A percentile compares a stretch with the other conserved stretches of the same genome.
phyloP scores from a whole-genome alignment of 2,113 vertebrate genomes.

The Sterna hirundo region DNA sequence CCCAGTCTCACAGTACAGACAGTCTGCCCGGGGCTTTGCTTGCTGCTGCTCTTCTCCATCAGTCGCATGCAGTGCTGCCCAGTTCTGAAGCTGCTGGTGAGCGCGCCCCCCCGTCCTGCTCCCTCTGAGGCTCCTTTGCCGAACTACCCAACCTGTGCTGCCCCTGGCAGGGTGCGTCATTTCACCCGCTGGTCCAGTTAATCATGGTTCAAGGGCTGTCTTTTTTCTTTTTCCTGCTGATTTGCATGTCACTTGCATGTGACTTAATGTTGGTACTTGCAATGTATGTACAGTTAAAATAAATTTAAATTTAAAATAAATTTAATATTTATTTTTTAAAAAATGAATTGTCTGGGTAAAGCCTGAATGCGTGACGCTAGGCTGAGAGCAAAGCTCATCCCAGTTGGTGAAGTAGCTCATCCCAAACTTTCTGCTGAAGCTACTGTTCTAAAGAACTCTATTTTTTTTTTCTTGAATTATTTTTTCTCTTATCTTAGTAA shows the following conservation, averaged over 20 bases:
- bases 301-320: not conserved
- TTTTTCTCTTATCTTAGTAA: not conserved
- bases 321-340: not conserved
- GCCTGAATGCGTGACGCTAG: not conserved
- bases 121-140: not conserved
- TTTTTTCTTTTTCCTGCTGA: not conserved
- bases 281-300: not conserved
- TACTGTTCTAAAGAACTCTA: not conserved
- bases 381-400: not conserved
- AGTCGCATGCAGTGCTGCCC: not conserved
- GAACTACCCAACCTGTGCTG: rapidly evolving
- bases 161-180: not conserved
- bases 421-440: not conserved
- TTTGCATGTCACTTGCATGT: not conserved
- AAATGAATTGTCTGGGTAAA: not conserved
- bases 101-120: not conserved
- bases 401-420: not conserved
- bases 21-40: not conserved
- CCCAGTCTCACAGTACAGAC: not conserved
- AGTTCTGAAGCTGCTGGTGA: not conserved
- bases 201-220: not conserved
- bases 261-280: not conserved
- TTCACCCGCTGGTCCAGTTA: not conserved
- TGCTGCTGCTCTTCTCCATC: not conserved
- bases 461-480: not conserved